Base-by-base conservation (phyloP, 2,888 invertebrate genomes). In the Galeopsomyia nigrocyanea region DNA sequence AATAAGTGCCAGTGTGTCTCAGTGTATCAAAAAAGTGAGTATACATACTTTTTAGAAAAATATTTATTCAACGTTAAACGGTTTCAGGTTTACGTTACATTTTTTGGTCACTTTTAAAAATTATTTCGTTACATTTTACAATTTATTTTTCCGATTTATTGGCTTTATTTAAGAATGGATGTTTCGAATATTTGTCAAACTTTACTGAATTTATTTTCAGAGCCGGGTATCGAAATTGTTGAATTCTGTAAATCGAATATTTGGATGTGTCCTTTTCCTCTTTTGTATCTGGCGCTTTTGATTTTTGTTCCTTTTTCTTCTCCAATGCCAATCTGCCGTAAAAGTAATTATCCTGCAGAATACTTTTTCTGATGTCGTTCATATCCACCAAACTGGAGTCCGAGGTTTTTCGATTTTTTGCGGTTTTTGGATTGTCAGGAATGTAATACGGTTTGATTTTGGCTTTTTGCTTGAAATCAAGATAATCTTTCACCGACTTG, bases 21-120 rank as follows among this genome's bases (percentile, higher is more conserved):
- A 96, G 80, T 95, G 96, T 81, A 88, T 97, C 0, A 90, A 92
- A 80, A 93, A 94, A 88, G 95, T 95, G 82, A 77, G 80, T 76
- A 22, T 13, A 22, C 2, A 57, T 1, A 22, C 49, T 39, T 39
- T 39, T 3, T 49, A 17, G 1, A 21, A 66, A 46, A 56, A n/a
- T 50, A n/a, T 19, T 64, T 49, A 26, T n/a, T 21, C 3, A 56
- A 31, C 31, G 9, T 26, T 26, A 5, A 26, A 3, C 5, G 10
- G 39, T 39, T 39, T 39, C 39, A 13, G 39, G 10, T 39, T 39
- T 39, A 39, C 39, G 1, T 39, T 39, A 7, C 39, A 39, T 39
- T 9, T 39, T 10, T 39, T 39, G 2, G 10, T 39, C 7, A 39
- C 10, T 39, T 39, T 13, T 26, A 2, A 2, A 26, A 26, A 13